A percentile compares a stretch with the other conserved stretches of the same genome.
Evolutionary conservation across 2,888 invertebrate genomes (phyloP).

Genomic region (Apeira syringaria): DNA sequence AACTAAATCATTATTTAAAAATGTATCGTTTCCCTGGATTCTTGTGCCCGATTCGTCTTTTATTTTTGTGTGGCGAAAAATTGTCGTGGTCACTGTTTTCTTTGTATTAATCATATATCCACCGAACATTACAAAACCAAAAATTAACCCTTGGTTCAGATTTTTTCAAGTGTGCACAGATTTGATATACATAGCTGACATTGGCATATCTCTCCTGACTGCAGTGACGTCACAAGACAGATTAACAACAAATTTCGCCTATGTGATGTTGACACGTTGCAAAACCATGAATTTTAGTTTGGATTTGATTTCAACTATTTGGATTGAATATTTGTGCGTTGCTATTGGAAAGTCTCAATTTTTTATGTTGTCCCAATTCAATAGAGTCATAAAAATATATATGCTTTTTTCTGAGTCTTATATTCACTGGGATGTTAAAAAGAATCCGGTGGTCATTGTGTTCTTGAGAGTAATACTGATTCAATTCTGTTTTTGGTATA

Average conservation of each 20-base stretch:
- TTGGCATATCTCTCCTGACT: constrained; percentile 57
- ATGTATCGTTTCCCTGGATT: constrained; percentile 62
- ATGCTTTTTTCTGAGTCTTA: constrained; percentile 40
- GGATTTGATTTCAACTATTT: constrained; percentile 54
- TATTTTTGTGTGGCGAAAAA: constrained; percentile 47
- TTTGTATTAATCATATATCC: constrained; percentile 56
- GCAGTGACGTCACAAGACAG: constrained; percentile 44
- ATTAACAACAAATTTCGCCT: constrained; percentile 41
- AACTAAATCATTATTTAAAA: constrained; percentile 56
- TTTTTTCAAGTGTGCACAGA: constrained; percentile 54
- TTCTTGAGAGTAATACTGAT: constrained; percentile 41
- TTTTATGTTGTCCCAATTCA: constrained; percentile 41
- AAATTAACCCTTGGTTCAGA: constrained; percentile 45
- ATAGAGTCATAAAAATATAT: constrained; percentile 49
- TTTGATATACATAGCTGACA: constrained; percentile 52
- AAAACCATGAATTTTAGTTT: constrained; percentile 54
- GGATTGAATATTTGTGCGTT: constrained; percentile 49
- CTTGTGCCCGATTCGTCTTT: constrained; percentile 55
- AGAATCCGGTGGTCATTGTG: constrained; percentile 41
- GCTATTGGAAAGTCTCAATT: constrained; percentile 41
- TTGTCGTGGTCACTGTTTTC: constrained; percentile 50
- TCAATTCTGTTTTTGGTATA: constrained; percentile 40
- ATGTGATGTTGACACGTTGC: constrained; percentile 57
- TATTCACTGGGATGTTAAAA: constrained; percentile 40
- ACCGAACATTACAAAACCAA: constrained; percentile 41